Base-by-base conservation (phyloP, 2,888 invertebrate genomes). In the Artemia sinica region DNA sequence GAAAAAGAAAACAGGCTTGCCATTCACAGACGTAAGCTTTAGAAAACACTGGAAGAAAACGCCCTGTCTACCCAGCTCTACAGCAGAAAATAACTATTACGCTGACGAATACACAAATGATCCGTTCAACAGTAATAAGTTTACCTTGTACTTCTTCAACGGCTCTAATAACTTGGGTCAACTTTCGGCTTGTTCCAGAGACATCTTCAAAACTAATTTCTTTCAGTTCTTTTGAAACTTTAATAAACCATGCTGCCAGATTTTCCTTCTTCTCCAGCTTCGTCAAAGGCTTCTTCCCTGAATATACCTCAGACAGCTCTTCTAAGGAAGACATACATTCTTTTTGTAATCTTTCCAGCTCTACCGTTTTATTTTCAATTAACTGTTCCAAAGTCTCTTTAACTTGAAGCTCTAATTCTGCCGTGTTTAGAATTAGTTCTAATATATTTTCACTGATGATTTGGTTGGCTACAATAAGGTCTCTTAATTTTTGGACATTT, bases 121-220 rank as follows among this genome's bases (percentile, higher is more conserved):
- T 28, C 28, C 1, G 28, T 28, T 28, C 4, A 28, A 2, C 1
- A 28, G 28, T 2, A 1, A 28, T 50, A 68, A 66, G 70, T 68
- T 73, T 74, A 80, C 81, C 81, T 80, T 91, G 88, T 28, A 95
- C 95, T 80, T 95, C 92, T 76, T 95, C 91, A 71, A 97, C 80
- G 1, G 94, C 95, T 79, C 93, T 90, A 75, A 96, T 87, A 1
- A 96, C 79, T 77, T 94, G 92, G 50, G 91, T 88, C 63, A 94
- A 88, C 78, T 92, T 91, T 74, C 90, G 83, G 2, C 91, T 87
- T 0, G 89, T 85, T 71, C 86, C 84, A 51, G 86, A 84, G 2
- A 85, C 83, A 74, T 89, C 87, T 66, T 86, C 86, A 75, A 88
- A 85, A 73, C 85, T 84, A 52, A 98, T 79, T 9, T 86, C 85